Conservation (phyloP, 2,888 invertebrate species). For the Dicycla oo region DNA sequence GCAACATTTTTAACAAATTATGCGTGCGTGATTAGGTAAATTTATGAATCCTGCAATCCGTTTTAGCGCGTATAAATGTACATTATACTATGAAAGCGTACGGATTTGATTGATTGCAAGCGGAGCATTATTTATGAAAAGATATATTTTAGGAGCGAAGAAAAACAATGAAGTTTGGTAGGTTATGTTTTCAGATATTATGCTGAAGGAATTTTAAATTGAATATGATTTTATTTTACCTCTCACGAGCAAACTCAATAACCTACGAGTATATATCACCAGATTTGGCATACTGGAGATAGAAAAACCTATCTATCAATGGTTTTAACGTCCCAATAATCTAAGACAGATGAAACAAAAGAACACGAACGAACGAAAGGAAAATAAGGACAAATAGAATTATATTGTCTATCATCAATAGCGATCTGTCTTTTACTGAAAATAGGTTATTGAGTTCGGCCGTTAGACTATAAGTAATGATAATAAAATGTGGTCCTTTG, state of each 20-base stretch:
- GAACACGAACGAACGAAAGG: too few relatives aligned
- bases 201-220: neutral
- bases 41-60: conserved; percentile 47
- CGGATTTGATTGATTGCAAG: conserved; percentile 45
- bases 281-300: too few relatives aligned
- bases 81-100: conserved; percentile 12
- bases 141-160: conserved; percentile 33
- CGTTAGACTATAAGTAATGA: neutral
- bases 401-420: too few relatives aligned
- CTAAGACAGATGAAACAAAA: too few relatives aligned
- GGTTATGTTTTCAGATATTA: conserved; percentile 18
- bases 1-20: conserved; percentile 16
- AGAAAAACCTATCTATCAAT: too few relatives aligned
- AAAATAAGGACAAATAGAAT: too few relatives aligned
- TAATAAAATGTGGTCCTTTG: too few relatives aligned
- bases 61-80: conserved; percentile 36
- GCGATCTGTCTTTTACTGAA: too few relatives aligned
- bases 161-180: conserved; percentile 25
- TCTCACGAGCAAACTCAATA: too few relatives aligned
- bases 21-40: conserved; percentile 46
- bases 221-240: neutral
- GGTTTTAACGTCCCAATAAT: too few relatives aligned
- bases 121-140: conserved; percentile 44
- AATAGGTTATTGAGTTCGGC: too few relatives aligned
- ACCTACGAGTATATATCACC: too few relatives aligned